Conservation (phyloP, 2,113 vertebrate species). For the Pollachius pollachius region DNA sequence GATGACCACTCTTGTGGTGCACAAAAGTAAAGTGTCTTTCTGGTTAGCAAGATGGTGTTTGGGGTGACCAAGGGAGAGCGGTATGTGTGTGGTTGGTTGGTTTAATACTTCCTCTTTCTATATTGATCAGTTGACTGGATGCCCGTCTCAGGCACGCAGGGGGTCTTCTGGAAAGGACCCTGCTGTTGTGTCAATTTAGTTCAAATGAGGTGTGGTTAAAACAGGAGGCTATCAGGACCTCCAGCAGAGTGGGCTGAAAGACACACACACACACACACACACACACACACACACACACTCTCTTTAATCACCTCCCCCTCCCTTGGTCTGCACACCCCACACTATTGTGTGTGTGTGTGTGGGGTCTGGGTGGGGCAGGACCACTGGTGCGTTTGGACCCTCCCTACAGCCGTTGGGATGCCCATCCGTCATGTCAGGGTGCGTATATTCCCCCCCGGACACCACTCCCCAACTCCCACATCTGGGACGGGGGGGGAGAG, state of each 20-base stretch:
- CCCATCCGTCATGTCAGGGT: slow-evolving; percentile 52
- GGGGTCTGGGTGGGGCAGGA: slow-evolving; percentile 22
- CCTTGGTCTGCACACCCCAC: background rate
- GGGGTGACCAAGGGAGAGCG: no score
- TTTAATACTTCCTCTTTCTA: background rate
- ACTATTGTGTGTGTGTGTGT: slow-evolving; percentile 13
- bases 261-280: background rate
- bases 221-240: background rate
- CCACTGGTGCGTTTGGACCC: slow-evolving; percentile 42
- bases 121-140: background rate
- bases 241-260: background rate
- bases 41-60: no score
- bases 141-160: slow-evolving; percentile 2
- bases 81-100: background rate
- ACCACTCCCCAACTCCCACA: background rate
- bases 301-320: background rate
- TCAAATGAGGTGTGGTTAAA: background rate
- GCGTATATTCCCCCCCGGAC: slow-evolving; percentile 4
- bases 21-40: no score
- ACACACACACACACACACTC: slow-evolving; percentile 10
- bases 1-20: no score
- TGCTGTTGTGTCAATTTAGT: background rate
- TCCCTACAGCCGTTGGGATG: slow-evolving; percentile 30
- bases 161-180: background rate
- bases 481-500: background rate